Evolutionary conservation across 2,113 vertebrate genomes (phyloP).

Genomic region (Caretta caretta): DNA sequence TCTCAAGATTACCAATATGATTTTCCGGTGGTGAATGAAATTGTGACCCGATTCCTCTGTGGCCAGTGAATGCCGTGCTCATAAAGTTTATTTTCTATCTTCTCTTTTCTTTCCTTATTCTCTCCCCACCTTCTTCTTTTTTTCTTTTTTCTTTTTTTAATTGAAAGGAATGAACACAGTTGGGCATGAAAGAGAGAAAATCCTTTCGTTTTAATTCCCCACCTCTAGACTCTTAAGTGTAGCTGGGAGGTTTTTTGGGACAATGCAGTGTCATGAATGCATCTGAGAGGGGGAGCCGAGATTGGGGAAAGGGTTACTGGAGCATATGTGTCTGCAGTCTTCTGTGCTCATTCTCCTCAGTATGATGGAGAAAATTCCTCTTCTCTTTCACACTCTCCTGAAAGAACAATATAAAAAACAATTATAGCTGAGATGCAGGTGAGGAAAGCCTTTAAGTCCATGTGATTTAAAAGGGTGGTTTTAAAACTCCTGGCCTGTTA

Average conservation of each 20-base stretch:
- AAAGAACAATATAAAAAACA: conserved; percentile 2
- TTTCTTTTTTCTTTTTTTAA: conserved; percentile 8
- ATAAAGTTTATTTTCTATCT: conserved; percentile 29
- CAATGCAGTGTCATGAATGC: neutral
- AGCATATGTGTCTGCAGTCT: neutral
- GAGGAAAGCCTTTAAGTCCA: neutral
- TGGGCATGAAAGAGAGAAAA: neutral
- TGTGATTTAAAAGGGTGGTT: conserved; percentile 5
- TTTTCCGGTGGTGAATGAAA: conserved; percentile 66
- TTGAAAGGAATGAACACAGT: conserved; percentile 5
- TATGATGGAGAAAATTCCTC: neutral
- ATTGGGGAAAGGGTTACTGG: neutral
- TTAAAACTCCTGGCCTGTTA: neutral
- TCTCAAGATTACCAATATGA: conserved; percentile 71
- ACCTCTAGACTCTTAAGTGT: neutral
- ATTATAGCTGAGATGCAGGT: conserved; percentile 1
- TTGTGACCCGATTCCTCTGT: conserved; percentile 61
- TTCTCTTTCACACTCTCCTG: neutral
- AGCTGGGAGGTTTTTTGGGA: neutral
- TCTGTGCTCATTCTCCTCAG: conserved; percentile 3
- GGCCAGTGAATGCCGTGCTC: conserved; percentile 37
- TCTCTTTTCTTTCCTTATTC: conserved; percentile 32
- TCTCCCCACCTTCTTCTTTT: conserved; percentile 2
- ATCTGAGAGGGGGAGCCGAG: neutral
- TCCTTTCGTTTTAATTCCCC: neutral